A percentile compares a stretch with the other conserved stretches of the same genome.
Conservation (phyloP, 2,888 invertebrate genomes). For the Dioctria linearis region DNA sequence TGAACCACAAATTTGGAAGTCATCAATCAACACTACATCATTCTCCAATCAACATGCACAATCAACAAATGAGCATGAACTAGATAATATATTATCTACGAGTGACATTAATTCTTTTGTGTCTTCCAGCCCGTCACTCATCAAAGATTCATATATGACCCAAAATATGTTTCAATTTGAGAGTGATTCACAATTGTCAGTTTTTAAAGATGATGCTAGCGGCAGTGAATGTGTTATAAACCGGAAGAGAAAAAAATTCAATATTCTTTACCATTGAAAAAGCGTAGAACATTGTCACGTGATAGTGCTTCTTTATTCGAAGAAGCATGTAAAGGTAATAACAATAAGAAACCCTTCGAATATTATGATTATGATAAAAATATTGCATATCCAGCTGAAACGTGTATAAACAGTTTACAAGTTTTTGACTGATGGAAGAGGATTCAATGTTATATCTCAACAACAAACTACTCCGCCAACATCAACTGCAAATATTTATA, state of each 20-base stretch:
- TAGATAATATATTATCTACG: slow-evolving; percentile 33
- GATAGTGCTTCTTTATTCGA: slow-evolving; percentile 16
- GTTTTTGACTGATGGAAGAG: slow-evolving; percentile 52
- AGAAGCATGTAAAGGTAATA: slow-evolving; percentile 17
- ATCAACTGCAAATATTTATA: slow-evolving; percentile 40
- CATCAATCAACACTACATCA: slow-evolving; percentile 33
- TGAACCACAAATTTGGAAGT: slow-evolving; percentile 16
- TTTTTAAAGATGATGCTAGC: slow-evolving; percentile 47
- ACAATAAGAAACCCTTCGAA: slow-evolving; percentile 33
- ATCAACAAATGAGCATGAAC: slow-evolving; percentile 20
- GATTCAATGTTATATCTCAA: slow-evolving; percentile 58
- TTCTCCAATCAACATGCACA: slow-evolving; percentile 52
- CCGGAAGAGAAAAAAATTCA: slow-evolving; percentile 44
- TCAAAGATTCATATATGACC: slow-evolving; percentile 55
- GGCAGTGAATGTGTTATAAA: slow-evolving; percentile 30
- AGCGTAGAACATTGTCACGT: slow-evolving; percentile 33
- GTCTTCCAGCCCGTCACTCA: slow-evolving; percentile 9
- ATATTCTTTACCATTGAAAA: slow-evolving; percentile 21
- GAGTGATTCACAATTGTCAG: slow-evolving; percentile 52
- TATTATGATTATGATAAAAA: slow-evolving; percentile 44
- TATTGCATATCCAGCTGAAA: slow-evolving; percentile 38
- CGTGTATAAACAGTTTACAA: slow-evolving; percentile 38
- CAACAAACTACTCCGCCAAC: slow-evolving; percentile 34
- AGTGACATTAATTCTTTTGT: slow-evolving; percentile 24
- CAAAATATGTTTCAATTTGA: slow-evolving; percentile 54